Conservation (phyloP, 1,140 invertebrate genomes). For the Trypoxylus dichotomus region DNA sequence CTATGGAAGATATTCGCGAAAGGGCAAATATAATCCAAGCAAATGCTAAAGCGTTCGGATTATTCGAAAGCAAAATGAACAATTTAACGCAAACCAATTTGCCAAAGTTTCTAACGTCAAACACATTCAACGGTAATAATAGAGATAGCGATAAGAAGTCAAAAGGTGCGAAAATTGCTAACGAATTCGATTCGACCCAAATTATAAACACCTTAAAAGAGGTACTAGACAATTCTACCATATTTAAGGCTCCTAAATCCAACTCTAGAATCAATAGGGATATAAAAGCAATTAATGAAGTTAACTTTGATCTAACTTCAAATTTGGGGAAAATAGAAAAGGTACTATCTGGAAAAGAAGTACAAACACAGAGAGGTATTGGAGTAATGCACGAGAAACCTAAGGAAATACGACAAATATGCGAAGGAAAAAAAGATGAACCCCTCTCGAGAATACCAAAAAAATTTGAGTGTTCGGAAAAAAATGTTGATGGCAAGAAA, state of each 20-base stretch:
- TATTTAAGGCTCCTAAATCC: background rate
- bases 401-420: background rate
- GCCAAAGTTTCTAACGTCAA: background rate
- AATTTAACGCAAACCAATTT: background rate
- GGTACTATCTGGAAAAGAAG: background rate
- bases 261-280: background rate
- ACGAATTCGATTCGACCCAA: background rate
- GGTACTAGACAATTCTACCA: background rate
- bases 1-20: constrained; percentile 1
- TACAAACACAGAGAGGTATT: background rate
- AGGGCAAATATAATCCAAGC: background rate
- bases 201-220: constrained; percentile 3
- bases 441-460: background rate
- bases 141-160: background rate
- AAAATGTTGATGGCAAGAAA: background rate
- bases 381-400: background rate
- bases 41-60: constrained; percentile 16
- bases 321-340: background rate
- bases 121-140: background rate
- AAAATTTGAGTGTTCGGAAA: background rate
- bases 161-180: background rate
- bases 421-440: background rate
- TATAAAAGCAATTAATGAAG: background rate
- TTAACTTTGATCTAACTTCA: background rate
- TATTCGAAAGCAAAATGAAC: background rate